These are phyloP conservation scores for Donacobius atricapilla DNA, from an alignment of 2,113 vertebrate genomes.

Conservation along the genomic window DNA sequence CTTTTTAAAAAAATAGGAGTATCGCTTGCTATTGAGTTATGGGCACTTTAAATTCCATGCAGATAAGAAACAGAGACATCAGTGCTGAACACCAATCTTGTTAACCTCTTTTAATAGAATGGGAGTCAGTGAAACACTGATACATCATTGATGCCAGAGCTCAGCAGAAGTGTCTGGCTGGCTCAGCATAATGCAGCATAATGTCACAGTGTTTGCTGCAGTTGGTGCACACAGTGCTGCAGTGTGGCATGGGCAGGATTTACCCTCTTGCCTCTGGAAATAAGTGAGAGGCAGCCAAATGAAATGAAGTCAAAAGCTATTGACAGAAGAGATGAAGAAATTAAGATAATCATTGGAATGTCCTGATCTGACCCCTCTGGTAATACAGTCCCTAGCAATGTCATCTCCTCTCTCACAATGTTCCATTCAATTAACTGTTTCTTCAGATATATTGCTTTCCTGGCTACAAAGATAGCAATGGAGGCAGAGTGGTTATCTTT, in stretches of 20 bases:
- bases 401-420: background rate
- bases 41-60: background rate
- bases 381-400: background rate
- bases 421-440: background rate
- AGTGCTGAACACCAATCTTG: background rate
- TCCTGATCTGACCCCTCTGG: background rate
- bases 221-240: background rate
- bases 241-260: background rate
- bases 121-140: background rate
- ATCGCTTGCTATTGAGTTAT: background rate
- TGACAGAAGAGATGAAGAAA: slow-evolving; percentile 11
- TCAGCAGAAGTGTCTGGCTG: slow-evolving; percentile 1
- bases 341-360: background rate
- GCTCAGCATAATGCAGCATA: background rate
- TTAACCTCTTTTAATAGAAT: background rate
- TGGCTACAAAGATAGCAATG: background rate
- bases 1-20: background rate
- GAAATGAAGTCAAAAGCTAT: background rate
- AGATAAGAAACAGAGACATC: background rate
- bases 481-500: background rate
- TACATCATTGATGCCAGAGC: background rate
- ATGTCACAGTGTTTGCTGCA: background rate
- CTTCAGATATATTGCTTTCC: background rate
- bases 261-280: background rate
- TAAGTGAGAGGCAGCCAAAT: slow-evolving; percentile 11